Evolutionary conservation across 2,113 vertebrate genomes (phyloP).

Genomic region (human): DNA sequence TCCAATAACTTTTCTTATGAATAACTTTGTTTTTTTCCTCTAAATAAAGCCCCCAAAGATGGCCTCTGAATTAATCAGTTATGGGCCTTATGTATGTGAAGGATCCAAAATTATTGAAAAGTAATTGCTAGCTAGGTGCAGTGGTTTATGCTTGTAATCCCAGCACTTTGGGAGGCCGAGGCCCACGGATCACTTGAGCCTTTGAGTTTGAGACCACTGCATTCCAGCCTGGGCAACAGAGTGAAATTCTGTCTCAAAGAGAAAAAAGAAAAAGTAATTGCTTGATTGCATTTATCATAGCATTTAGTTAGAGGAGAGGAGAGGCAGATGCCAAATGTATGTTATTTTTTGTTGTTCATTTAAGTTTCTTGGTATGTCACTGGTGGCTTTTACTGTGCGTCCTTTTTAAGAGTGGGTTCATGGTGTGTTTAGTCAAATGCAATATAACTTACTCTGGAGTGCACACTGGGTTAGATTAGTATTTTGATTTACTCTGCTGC

Average conservation of each 20-base stretch:
- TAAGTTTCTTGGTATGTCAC: slow-evolving; percentile 24
- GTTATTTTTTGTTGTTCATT: slow-evolving; percentile 44
- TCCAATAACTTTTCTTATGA: slow-evolving; percentile 38
- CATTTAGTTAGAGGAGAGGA: slow-evolving; percentile 4
- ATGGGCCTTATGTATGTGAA: slow-evolving; percentile 1
- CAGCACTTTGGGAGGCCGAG: too few species aligned
- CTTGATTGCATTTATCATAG: slow-evolving; percentile 25
- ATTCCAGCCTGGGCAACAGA: too few species aligned
- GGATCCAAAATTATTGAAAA: slow-evolving; percentile 13
- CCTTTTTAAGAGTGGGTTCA: slow-evolving; percentile 40
- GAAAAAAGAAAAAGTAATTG: not conserved
- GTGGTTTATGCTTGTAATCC: too few species aligned
- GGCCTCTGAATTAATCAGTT: slow-evolving; percentile 8
- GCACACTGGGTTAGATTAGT: slow-evolving; percentile 51
- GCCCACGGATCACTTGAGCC: too few species aligned
- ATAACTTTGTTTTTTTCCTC: not conserved
- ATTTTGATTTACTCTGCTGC: slow-evolving; percentile 64
- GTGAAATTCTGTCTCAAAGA: too few species aligned
- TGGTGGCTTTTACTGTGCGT: slow-evolving; percentile 38
- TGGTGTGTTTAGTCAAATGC: slow-evolving; percentile 46
- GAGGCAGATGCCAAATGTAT: not conserved
- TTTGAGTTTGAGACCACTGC: too few species aligned
- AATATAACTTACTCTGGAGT: slow-evolving; percentile 1
- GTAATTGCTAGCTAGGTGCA: too few species aligned
- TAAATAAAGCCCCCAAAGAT: not conserved